A percentile compares a stretch with the other conserved stretches of the same genome.
These are phyloP conservation scores for Tupaia tana DNA, from an alignment of 2,113 vertebrate genomes.

Conservation along the genomic window DNA sequence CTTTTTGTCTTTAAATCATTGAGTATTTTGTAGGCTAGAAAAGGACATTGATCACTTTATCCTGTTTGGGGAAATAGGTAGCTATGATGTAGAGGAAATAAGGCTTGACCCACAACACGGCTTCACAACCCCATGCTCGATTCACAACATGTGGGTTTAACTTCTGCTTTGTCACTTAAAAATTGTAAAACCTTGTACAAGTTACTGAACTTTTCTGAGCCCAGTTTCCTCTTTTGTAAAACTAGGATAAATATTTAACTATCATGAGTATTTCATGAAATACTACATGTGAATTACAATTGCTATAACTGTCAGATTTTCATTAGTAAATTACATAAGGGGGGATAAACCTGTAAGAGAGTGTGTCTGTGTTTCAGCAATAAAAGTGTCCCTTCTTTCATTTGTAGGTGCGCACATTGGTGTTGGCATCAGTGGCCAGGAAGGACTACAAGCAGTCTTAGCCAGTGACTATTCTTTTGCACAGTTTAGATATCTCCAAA, in stretches of 20 bases:
- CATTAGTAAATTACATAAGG: neutral
- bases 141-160: neutral
- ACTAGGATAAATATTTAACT: neutral
- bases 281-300: neutral
- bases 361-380: neutral
- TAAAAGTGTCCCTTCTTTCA: neutral
- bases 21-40: constrained; percentile 6
- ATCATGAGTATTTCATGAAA: neutral
- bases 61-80: neutral
- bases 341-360: neutral
- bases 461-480: constrained; percentile 91
- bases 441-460: constrained; percentile 90
- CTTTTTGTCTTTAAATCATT: neutral
- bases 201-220: neutral
- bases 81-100: neutral
- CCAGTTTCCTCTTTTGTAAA: constrained; percentile 8
- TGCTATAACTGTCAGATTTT: neutral
- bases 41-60: neutral
- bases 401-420: constrained; percentile 88
- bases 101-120: neutral
- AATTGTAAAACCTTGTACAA: neutral
- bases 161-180: neutral
- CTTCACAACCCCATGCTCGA: no score
- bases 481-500: constrained; percentile 89
- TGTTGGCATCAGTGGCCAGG: constrained; percentile 90